Conservation (phyloP, 2,113 vertebrate genomes). For the Malurus melanocephalus region DNA sequence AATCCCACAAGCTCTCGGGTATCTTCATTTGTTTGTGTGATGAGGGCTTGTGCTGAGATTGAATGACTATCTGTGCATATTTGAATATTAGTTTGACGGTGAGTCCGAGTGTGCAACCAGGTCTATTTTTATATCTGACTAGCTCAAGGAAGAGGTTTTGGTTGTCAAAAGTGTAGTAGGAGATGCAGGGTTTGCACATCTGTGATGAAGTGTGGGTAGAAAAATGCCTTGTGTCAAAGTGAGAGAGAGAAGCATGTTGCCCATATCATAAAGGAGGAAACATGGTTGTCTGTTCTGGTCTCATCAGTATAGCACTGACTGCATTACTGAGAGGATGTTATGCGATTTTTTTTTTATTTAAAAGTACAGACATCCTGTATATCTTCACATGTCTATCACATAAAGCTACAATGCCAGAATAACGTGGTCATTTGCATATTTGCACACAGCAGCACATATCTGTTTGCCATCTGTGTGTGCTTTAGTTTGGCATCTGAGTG, state of each 20-base stretch:
- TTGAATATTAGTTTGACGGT: neutral
- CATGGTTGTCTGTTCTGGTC: neutral
- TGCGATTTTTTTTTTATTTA: neutral
- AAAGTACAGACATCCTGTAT: accelerated
- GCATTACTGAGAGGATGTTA: neutral
- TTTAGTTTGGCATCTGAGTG: neutral
- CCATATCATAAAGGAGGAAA: neutral
- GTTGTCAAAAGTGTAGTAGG: neutral
- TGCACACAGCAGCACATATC: neutral
- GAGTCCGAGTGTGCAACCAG: neutral
- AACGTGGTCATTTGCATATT: neutral
- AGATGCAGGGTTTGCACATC: neutral
- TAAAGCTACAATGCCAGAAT: neutral
- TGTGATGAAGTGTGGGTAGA: neutral
- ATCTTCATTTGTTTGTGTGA: neutral
- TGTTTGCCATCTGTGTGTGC: neutral
- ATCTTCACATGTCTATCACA: neutral
- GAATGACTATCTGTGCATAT: neutral
- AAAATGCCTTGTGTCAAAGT: neutral
- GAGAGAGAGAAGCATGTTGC: neutral
- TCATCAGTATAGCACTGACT: neutral
- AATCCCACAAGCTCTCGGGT: neutral
- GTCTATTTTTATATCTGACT: neutral
- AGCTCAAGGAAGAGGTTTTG: neutral
- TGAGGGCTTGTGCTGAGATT: neutral